Conservation (phyloP, 2,113 vertebrate species). For the Gavia stellata region DNA sequence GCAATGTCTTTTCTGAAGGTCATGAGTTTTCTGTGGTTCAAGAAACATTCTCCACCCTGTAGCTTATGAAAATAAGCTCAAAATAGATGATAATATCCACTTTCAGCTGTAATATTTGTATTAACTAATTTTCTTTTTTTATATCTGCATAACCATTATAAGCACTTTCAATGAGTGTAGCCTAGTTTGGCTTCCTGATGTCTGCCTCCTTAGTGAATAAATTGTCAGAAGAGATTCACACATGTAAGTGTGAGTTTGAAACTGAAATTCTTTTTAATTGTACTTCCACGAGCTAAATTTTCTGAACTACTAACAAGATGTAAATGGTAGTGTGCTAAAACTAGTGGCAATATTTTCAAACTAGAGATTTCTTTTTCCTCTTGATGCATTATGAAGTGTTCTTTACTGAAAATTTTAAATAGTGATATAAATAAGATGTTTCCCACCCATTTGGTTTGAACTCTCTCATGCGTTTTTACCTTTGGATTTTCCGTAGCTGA, state of each 20-base stretch:
- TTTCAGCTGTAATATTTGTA: not conserved
- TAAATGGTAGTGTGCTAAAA: not conserved
- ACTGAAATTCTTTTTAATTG: not conserved
- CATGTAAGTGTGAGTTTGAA: not conserved
- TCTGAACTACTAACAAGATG: not conserved
- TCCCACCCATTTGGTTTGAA: not conserved
- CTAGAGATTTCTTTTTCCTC: fast-evolving
- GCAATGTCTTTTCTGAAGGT: not conserved
- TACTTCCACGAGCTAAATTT: not conserved
- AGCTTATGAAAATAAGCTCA: not conserved
- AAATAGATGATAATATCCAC: not conserved
- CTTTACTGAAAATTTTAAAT: not conserved
- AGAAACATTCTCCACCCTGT: not conserved
- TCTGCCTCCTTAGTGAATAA: not conserved
- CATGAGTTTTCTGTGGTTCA: not conserved
- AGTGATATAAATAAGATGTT: not conserved
- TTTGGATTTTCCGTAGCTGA: not conserved
- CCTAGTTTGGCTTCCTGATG: not conserved
- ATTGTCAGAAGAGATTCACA: not conserved
- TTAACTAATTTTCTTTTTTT: not conserved
- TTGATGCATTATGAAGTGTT: not conserved
- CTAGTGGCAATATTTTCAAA: not conserved
- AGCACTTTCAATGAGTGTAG: not conserved
- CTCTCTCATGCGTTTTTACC: not conserved
- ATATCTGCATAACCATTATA: not conserved